Conservation (phyloP, 2,888 invertebrate species). For the Charanyca ferruginea region DNA sequence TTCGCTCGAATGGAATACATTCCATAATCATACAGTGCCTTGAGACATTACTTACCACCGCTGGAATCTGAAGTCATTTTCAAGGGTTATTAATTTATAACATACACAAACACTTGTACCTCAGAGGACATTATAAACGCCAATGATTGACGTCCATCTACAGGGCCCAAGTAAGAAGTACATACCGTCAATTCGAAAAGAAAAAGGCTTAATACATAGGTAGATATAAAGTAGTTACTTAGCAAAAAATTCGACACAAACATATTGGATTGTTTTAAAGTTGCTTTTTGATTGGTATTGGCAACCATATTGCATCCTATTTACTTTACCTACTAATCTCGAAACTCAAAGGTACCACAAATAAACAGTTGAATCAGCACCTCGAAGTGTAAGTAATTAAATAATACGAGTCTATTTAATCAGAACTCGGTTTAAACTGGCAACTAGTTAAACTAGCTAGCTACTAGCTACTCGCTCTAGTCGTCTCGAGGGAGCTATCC, state of each 20-base stretch:
- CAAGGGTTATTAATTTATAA: background rate
- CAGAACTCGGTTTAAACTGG: constrained; percentile 67
- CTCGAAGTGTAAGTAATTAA: constrained; percentile 56
- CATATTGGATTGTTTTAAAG: background rate
- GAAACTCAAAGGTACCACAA: constrained; percentile 19
- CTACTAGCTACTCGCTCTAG: constrained; percentile 35
- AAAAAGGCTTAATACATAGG: too few relatives aligned
- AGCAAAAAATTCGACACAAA: too few relatives aligned
- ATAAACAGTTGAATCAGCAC: constrained; percentile 36
- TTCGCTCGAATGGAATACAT: constrained; percentile 10
- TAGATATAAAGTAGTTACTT: too few relatives aligned
- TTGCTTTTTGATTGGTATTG: background rate
- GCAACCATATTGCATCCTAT: background rate
- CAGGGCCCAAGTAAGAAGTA: too few relatives aligned
- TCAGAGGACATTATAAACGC: too few relatives aligned
- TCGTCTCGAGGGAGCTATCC: constrained; percentile 61
- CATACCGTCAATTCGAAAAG: too few relatives aligned
- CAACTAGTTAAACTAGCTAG: constrained; percentile 57
- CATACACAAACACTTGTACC: background rate
- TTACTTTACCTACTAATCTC: constrained; percentile 20
- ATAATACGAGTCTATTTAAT: constrained; percentile 71
- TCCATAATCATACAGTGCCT: constrained; percentile 21
- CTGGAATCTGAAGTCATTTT: constrained; percentile 10
- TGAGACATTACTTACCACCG: constrained; percentile 22
- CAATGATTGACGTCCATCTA: too few relatives aligned